These are phyloP conservation scores for Pogona vitticeps DNA, from an alignment of 2,113 vertebrate species.

Conservation along the genomic window DNA sequence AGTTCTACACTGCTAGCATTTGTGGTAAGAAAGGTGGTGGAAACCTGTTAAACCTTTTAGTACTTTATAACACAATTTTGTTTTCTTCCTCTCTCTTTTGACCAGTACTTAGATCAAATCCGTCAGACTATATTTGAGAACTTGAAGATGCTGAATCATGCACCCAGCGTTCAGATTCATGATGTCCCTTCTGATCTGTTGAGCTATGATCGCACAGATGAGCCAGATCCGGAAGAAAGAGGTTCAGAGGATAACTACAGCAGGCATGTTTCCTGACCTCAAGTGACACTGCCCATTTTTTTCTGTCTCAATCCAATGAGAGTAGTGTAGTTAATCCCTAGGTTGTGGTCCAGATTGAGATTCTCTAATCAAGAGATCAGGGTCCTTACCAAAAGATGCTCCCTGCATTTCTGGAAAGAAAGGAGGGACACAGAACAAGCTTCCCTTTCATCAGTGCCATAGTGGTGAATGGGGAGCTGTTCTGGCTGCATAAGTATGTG, in stretches of 20 bases:
- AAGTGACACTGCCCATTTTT: not conserved
- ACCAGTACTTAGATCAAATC: constrained; percentile 97
- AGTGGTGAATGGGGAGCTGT: not conserved
- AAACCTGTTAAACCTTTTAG: not conserved
- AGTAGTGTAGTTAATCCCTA: not conserved
- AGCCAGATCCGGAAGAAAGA: constrained; percentile 92
- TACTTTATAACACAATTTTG: not conserved
- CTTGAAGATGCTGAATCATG: constrained; percentile 98
- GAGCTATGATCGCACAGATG: constrained; percentile 93
- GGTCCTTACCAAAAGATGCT: not conserved
- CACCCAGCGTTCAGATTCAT: constrained; percentile 97
- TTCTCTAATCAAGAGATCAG: not conserved
- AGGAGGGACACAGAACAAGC: not conserved
- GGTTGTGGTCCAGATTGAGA: not conserved
- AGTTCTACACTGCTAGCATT: not conserved
- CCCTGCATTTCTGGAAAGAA: not conserved
- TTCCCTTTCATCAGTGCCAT: not conserved
- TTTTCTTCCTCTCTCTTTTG: not conserved
- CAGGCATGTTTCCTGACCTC: constrained; percentile 72
- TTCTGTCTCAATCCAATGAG: not conserved
- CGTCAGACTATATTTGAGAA: constrained; percentile 97
- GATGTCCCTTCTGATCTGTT: constrained; percentile 95
- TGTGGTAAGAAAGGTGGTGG: not conserved
- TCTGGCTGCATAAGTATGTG: not conserved
- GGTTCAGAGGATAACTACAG: constrained; percentile 93